Evolutionary conservation across 2,888 invertebrate genomes (phyloP).

Genomic region (Ceramica pisi): DNA sequence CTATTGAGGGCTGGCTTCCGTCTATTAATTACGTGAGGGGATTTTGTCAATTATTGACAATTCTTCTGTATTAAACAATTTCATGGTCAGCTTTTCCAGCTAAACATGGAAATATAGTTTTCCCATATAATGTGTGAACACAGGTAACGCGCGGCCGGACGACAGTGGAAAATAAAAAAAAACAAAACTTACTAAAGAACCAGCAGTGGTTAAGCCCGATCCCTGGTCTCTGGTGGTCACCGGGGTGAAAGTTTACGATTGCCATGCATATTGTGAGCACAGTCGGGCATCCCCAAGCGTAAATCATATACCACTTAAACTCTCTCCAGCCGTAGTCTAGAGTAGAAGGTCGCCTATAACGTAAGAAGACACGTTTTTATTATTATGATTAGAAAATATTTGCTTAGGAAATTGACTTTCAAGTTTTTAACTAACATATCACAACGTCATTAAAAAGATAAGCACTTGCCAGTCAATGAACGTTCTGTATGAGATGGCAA

Average conservation of each 20-base stretch:
- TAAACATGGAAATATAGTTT: neutral
- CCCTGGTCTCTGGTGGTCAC: constrained; percentile 89
- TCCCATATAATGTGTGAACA: neutral
- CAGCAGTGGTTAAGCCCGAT: constrained; percentile 92
- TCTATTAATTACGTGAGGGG: too few species aligned
- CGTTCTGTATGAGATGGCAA: neutral
- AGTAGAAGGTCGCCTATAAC: constrained; percentile 76
- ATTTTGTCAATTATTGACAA: neutral
- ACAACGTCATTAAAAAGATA: neutral
- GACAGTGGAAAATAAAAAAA: too few species aligned
- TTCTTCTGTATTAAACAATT: neutral
- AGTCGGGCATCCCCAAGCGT: constrained; percentile 91
- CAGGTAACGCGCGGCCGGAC: neutral
- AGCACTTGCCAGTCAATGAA: neutral
- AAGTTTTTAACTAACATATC: neutral
- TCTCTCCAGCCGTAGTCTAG: constrained; percentile 90
- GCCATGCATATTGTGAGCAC: constrained; percentile 88
- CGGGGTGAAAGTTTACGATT: constrained; percentile 89
- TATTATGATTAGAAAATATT: neutral
- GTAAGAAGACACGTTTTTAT: constrained; percentile 12
- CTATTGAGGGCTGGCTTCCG: too few species aligned
- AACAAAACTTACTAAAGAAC: constrained; percentile 90
- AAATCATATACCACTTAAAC: constrained; percentile 89
- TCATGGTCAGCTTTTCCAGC: neutral
- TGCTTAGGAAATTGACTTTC: neutral